Conservation (phyloP, 2,888 invertebrate species). For the Vanessa cardui region DNA sequence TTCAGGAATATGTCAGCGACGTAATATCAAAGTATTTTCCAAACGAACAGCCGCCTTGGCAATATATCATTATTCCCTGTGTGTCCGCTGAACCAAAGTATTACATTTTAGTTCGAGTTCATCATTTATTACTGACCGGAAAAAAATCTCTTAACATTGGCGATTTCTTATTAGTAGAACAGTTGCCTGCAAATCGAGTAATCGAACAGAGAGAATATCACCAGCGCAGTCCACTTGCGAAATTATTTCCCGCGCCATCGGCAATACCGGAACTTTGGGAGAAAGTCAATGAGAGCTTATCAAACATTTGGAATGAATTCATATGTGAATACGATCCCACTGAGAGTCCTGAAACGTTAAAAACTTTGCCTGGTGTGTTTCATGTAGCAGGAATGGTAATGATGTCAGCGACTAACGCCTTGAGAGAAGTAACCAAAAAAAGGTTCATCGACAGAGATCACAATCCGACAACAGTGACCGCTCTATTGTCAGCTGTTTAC, state of each 20-base stretch:
- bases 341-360: constrained; percentile 86
- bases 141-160: constrained; percentile 87
- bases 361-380: constrained; percentile 82
- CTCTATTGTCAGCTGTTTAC: constrained; percentile 69
- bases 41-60: constrained; percentile 89
- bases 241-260: constrained; percentile 83
- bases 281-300: constrained; percentile 85
- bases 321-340: constrained; percentile 90
- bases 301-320: constrained; percentile 91
- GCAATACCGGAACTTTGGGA: constrained; percentile 86
- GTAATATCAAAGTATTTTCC: constrained; percentile 90
- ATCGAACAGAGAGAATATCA: constrained; percentile 54
- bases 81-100: constrained; percentile 81
- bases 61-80: constrained; percentile 88
- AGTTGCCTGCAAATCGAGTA: constrained; percentile 63
- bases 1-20: constrained; percentile 89
- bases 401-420: constrained; percentile 85
- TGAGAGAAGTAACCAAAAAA: constrained; percentile 84
- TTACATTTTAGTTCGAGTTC: constrained; percentile 87
- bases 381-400: constrained; percentile 85
- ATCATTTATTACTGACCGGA: constrained; percentile 89
- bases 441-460: constrained; percentile 58
- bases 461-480: constrained; percentile 68
- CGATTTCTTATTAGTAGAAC: constrained; percentile 87
- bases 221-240: constrained; percentile 73